Conservation (phyloP, 2,888 invertebrate genomes). For the Oasisia sp. region DNA sequence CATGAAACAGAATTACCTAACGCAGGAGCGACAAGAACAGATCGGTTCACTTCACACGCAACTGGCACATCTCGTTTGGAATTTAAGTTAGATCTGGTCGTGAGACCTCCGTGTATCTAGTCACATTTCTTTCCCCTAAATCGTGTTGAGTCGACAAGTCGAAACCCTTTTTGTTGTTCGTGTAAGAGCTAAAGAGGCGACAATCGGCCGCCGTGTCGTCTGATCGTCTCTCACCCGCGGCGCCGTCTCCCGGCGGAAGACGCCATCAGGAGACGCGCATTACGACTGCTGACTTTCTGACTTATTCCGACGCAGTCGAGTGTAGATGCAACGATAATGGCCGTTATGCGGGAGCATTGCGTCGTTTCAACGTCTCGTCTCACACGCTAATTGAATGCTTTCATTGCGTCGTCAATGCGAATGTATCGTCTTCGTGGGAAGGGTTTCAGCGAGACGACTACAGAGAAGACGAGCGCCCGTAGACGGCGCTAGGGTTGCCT, state of each 20-base stretch:
- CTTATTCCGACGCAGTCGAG: background rate
- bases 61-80: background rate
- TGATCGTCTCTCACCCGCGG: background rate
- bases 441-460: background rate
- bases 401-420: background rate
- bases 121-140: background rate
- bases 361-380: conserved; percentile 12
- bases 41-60: background rate
- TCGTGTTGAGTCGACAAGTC: background rate
- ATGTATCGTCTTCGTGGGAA: conserved; percentile 9
- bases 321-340: background rate
- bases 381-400: background rate
- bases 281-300: conserved; percentile 5
- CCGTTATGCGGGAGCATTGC: background rate
- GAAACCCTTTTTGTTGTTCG: background rate
- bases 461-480: background rate
- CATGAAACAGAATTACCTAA: background rate
- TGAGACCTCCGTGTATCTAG: background rate
- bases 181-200: background rate
- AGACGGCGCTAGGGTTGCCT: background rate
- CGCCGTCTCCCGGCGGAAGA: background rate
- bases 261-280: background rate
- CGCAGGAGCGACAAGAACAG: background rate
- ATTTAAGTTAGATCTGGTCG: background rate
- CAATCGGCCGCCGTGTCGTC: background rate